phyloP scores from a whole-genome alignment of 2,113 vertebrate species.

The Bubalus kerabau region DNA sequence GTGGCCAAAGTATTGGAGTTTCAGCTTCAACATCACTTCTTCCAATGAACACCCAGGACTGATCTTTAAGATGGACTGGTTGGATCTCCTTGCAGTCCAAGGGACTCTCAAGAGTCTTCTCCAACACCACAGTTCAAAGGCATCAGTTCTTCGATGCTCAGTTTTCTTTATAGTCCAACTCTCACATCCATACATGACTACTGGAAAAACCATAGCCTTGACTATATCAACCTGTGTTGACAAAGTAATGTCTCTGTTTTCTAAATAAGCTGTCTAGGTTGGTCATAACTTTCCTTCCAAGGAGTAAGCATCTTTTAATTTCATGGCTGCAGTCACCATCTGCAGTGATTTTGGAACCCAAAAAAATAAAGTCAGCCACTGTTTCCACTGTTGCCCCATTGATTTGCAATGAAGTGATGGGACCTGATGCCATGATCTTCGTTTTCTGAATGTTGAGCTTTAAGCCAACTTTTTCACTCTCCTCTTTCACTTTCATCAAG shows the following conservation, averaged over 20 bases:
- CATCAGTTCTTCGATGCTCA: rapidly evolving
- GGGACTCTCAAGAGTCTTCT: not conserved
- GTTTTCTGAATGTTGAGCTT: not conserved
- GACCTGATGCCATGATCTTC: not conserved
- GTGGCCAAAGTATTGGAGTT: not conserved
- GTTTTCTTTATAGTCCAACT: not conserved
- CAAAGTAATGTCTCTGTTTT: not conserved
- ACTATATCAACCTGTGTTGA: not conserved
- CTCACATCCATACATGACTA: not conserved
- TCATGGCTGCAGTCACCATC: not conserved
- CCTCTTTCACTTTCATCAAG: not conserved
- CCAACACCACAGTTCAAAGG: not conserved
- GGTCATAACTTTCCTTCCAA: not conserved
- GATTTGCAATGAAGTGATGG: not conserved
- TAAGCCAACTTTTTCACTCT: not conserved
- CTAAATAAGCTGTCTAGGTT: not conserved
- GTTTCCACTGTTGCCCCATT: not conserved
- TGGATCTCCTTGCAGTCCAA: not conserved
- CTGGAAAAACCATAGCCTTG: not conserved
- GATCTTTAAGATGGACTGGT: not conserved
- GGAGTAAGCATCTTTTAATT: not conserved
- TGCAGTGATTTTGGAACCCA: not conserved
- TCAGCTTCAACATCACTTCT: not conserved
- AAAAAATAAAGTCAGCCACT: not conserved
- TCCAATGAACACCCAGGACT: not conserved